Percentiles rank a stretch among this genome's conserved stretches.
phyloP scores from a whole-genome alignment of 2,888 invertebrate species.

The Mythimna impura region DNA sequence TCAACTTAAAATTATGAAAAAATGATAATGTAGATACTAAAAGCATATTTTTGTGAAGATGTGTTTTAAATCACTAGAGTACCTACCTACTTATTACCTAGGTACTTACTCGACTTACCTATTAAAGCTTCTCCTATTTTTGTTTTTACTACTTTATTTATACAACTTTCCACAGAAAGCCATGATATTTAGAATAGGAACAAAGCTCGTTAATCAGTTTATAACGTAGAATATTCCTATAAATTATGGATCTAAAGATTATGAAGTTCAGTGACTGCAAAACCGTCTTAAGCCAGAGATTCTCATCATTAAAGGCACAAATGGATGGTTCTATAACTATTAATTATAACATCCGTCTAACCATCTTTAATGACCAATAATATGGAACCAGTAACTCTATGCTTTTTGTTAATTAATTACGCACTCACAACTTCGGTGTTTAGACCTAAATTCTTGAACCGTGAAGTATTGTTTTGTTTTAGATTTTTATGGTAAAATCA shows the following conservation, averaged over 20 bases:
- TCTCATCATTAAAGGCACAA: neutral
- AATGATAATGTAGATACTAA: neutral
- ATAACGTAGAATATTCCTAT: neutral
- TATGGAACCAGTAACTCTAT: neutral
- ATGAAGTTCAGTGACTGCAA: constrained; percentile 1
- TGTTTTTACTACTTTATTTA: too few relatives aligned
- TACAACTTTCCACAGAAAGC: too few relatives aligned
- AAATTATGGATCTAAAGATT: neutral
- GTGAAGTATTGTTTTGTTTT: constrained; percentile 9
- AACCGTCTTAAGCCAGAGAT: neutral
- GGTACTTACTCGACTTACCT: too few relatives aligned
- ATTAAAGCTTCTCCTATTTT: neutral
- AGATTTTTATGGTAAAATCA: constrained; percentile 3
- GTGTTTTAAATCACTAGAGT: neutral
- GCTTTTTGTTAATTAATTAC: constrained; percentile 13
- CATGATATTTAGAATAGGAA: too few relatives aligned
- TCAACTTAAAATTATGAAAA: neutral
- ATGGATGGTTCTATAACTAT: neutral
- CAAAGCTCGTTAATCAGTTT: too few relatives aligned
- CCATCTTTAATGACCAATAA: constrained; percentile 6
- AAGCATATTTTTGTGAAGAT: neutral
- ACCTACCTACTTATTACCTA: too few relatives aligned
- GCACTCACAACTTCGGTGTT: constrained; percentile 3
- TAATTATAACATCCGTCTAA: neutral
- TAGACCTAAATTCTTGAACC: constrained; percentile 3